phyloP scores from a whole-genome alignment of 2,113 vertebrate species.

The Elachura formosa region DNA sequence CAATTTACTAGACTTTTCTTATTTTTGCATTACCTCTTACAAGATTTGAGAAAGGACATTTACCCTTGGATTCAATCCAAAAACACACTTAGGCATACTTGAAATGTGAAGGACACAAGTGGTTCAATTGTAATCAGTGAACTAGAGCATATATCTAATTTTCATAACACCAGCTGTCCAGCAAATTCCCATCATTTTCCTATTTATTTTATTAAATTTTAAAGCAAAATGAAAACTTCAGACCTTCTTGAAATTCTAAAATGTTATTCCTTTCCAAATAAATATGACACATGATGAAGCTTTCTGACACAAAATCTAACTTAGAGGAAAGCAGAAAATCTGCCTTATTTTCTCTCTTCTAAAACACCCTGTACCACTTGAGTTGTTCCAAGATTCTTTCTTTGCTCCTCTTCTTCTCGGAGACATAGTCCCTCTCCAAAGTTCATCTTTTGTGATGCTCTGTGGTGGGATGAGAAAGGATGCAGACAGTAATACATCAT shows the following conservation, averaged over 20 bases:
- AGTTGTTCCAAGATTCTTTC: neutral
- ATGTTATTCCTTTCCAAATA: neutral
- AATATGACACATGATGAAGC: neutral
- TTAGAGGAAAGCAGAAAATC: neutral
- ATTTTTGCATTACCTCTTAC: neutral
- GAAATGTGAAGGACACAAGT: constrained; percentile 1
- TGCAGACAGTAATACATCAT: neutral
- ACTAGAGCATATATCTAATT: neutral
- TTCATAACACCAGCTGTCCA: neutral
- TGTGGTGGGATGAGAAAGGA: neutral
- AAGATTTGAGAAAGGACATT: neutral
- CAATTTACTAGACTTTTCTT: neutral
- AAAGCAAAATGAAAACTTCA: neutral
- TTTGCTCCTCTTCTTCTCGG: neutral
- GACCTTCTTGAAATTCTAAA: neutral
- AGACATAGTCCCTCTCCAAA: neutral
- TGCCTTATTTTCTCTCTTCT: neutral
- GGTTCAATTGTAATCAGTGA: neutral
- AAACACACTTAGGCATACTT: neutral
- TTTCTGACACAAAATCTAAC: neutral
- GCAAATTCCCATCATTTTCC: neutral
- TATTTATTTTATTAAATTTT: neutral
- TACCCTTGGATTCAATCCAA: neutral
- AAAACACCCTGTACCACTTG: neutral
- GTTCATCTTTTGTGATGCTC: neutral